A percentile compares a stretch with the other conserved stretches of the same genome.
Conservation (phyloP, 2,797 vertebrate species). For the Sebastiscus tertius region DNA sequence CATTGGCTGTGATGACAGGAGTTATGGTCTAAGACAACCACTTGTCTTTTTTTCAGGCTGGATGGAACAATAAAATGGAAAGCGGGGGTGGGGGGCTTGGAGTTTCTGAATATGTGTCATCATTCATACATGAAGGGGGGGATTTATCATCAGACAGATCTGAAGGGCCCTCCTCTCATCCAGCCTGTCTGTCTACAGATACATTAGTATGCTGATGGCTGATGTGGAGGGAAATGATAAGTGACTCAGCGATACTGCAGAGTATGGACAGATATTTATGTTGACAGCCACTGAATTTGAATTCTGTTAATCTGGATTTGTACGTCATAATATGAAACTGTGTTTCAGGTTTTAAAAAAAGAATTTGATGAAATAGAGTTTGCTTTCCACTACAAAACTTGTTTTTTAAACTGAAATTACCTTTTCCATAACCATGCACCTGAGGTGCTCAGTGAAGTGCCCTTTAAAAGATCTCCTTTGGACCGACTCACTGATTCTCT, state of each 20-base stretch:
- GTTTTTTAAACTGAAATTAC: neutral
- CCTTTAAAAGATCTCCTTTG: neutral
- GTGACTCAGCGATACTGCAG: constrained; percentile 17
- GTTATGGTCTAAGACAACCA: constrained; percentile 48
- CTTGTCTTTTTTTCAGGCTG: constrained; percentile 32
- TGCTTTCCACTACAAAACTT: neutral
- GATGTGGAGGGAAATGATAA: constrained; percentile 18
- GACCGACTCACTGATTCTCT: neutral
- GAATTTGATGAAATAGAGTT: neutral
- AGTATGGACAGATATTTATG: constrained; percentile 2
- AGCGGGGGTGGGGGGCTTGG: neutral
- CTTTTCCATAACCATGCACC: neutral
- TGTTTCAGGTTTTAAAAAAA: neutral
- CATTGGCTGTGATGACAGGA: constrained; percentile 59
- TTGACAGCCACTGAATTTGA: neutral
- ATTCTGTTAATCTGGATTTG: constrained; percentile 2
- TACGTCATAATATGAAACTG: neutral
- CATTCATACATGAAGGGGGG: constrained; percentile 31
- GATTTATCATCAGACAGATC: constrained; percentile 41
- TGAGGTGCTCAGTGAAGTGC: neutral
- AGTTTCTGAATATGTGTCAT: constrained; percentile 51
- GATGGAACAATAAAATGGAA: constrained; percentile 19
- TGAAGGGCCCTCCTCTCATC: constrained; percentile 17
- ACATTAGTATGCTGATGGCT: constrained; percentile 31
- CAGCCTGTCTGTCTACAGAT: constrained; percentile 31